Evolutionary conservation across 2,113 vertebrate species (phyloP), one percentile per base, ranked within the genome.

Genomic region (Nerophis ophidion): DNA sequence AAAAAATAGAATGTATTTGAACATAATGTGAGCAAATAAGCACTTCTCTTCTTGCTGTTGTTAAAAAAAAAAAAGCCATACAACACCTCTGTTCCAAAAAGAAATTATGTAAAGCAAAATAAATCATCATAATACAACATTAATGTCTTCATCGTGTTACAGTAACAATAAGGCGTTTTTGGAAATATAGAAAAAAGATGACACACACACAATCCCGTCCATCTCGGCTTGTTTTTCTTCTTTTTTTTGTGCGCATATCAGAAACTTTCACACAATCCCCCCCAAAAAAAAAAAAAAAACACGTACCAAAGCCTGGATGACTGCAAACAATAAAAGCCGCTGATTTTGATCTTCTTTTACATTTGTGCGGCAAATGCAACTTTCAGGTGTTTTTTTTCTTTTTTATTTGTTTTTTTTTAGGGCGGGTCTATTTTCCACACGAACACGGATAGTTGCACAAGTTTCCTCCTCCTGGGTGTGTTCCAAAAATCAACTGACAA

Each of bases 1-100:
- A 94, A 96, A 97, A 97, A 95, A 95, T 93, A 95, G 91, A 94
- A 95, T 91, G 93, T 93, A 91, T 94, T 93, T 93, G 66, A 93
- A 93, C 90, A 87, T 89, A 95, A 93, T 90, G 92, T 92, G 91
- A 92, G 93, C 89, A 93, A 90, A 92, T 92, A 89, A 92, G 87
- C 89, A 86, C 88, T 87, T 89, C 68, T 87, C 84, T 77, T 26
- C 83, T 83, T 79, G 51, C 77, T 82, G 79, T 88, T 85, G 26
- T 26, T 26, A 26, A 26, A 34, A 19, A 58, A 85, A 86, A 86
- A 88, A 85, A 89, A 42, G 67, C 50, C 65, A 83, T 84, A 87
- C 79, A 79, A 84, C 76, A 74, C 83, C 70, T 89, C 81, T 88
- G 87, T 90, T 89, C 87, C 86, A 90, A 89, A 89, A 74, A 73